A percentile compares a stretch with the other conserved stretches of the same genome.
Conservation (phyloP, 2,113 vertebrate species). For the Zonotrichia leucophrys region DNA sequence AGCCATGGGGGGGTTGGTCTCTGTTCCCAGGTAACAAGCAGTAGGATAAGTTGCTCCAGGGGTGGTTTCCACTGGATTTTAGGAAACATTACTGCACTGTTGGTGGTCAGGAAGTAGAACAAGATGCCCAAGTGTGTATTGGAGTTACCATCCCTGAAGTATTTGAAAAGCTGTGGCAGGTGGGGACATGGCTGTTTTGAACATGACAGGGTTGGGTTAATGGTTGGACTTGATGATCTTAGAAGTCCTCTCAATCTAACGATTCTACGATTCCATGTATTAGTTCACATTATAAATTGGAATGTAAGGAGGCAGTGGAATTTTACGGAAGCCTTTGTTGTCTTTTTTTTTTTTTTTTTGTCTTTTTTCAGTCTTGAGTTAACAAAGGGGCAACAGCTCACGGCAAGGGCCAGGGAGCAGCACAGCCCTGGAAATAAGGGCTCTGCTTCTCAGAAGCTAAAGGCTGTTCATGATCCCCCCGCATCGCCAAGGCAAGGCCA, state of each 20-base stretch:
- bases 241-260: neutral
- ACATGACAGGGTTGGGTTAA: neutral
- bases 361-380: neutral
- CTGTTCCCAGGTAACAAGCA: neutral
- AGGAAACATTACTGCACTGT: neutral
- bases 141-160: neutral
- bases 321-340: neutral
- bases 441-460: neutral
- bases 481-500: neutral
- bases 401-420: neutral
- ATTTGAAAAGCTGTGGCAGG: neutral
- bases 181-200: neutral
- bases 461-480: neutral
- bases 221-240: neutral
- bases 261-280: neutral
- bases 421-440: neutral
- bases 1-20: neutral
- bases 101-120: neutral
- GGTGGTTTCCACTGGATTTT: neutral
- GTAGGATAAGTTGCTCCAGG: neutral
- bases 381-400: rapidly evolving
- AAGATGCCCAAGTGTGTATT: too few species aligned
- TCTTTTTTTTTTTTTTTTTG: too few species aligned
- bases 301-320: neutral
- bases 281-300: neutral